Base-by-base conservation (phyloP, 2,113 vertebrate species). In the Podarcis muralis region DNA sequence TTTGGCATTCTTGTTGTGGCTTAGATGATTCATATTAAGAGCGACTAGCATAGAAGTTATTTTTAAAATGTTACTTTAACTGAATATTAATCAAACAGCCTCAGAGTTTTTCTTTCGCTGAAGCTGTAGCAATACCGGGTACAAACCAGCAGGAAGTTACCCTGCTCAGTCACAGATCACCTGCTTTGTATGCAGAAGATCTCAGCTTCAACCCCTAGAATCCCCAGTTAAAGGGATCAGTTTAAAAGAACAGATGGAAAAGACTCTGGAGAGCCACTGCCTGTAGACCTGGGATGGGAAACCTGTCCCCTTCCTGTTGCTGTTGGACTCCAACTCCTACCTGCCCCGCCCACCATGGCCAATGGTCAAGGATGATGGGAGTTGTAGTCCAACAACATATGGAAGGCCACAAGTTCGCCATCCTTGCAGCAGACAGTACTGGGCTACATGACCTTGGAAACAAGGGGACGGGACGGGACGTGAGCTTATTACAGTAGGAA, bases 51-150 rank as follows among this genome's bases (percentile, higher is more conserved):
- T 15, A n/a, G 32, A 66, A 12, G 25, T n/a, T 35, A 23, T 74
- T 84, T 27, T 5, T 5, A n/a, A 66, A 66, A 86, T n/a, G 59
- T n/a, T 86, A 86, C 25, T 86, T 43, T 30, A 76, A 74, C 12
- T 59, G 35, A 83, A n/a, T 68, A 20, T 59, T 74, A 7, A 13
- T 65, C 18, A 37, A 35, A 22, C 53, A 37, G 68, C 83, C 40
- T 18, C 74, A 78, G 13, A 93, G 85, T 89, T 22, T 82, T 71
- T 22, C 35, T 81, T 86, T 85, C 90, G 71, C 84, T 93, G 93
- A 82, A 91, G 89, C 91, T 72, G 9, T 16, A 59, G 11, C 27
- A 37, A 53, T 35, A 5, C 35, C 16, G 57, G 35, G 37, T 40
- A 22, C 25, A 66, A 77, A 27, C 16, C 82, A 71, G 40, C 15